A percentile compares a stretch with the other conserved stretches of the same genome.
Evolutionary conservation across 2,888 invertebrate species (phyloP).

Genomic region (Melipona bicolor): DNA sequence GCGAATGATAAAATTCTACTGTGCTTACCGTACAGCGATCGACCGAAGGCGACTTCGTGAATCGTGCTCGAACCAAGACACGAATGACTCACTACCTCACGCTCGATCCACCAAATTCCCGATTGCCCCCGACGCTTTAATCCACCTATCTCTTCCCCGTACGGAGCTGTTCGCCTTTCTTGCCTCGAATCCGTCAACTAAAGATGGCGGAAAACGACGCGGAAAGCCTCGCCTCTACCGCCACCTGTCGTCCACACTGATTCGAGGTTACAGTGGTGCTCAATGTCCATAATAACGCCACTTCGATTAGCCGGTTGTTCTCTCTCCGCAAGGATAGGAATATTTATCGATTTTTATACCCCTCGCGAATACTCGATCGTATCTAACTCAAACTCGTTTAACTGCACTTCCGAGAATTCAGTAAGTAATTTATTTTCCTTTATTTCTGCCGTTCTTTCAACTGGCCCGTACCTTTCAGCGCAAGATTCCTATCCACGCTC

Average conservation of each 20-base stretch:
- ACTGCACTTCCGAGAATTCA: slow-evolving; percentile 7
- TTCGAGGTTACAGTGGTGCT: slow-evolving; percentile 52
- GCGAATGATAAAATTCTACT: slow-evolving; percentile 49
- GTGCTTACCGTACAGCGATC: slow-evolving; percentile 68
- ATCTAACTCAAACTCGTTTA: slow-evolving; percentile 13
- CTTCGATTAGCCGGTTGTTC: slow-evolving; percentile 20
- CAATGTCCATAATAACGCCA: slow-evolving; percentile 9
- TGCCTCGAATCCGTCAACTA: slow-evolving; percentile 70
- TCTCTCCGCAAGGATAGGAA: slow-evolving; percentile 10
- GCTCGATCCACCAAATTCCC: slow-evolving; percentile 66
- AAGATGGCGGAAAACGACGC: slow-evolving; percentile 79
- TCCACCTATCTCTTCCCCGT: slow-evolving; percentile 66
- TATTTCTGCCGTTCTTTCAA: background rate
- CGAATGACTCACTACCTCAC: slow-evolving; percentile 67
- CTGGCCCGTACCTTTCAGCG: background rate
- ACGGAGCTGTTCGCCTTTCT: slow-evolving; percentile 58
- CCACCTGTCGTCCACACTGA: slow-evolving; percentile 65
- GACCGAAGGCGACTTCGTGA: slow-evolving; percentile 62
- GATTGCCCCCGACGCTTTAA: slow-evolving; percentile 60
- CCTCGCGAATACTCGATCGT: slow-evolving; percentile 39
- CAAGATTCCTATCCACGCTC: background rate
- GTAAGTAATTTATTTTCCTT: background rate
- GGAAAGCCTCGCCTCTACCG: slow-evolving; percentile 67
- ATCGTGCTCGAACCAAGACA: slow-evolving; percentile 58
- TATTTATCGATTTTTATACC: slow-evolving; percentile 54